A percentile compares a stretch with the other conserved stretches of the same genome.
Conservation (phyloP, 2,113 vertebrate genomes). For the Ceratotherium simum region DNA sequence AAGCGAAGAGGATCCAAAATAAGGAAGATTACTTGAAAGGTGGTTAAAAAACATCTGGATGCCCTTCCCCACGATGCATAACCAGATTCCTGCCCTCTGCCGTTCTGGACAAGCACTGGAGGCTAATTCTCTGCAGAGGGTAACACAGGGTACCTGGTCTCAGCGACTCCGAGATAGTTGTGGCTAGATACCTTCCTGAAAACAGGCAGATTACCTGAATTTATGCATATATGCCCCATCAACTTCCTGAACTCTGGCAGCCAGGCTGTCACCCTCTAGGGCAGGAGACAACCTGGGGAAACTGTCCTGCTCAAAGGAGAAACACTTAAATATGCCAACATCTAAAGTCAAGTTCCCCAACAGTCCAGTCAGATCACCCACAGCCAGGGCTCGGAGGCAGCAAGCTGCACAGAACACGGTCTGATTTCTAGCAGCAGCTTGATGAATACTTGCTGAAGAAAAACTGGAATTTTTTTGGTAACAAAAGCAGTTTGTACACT, state of each 20-base stretch:
- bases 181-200: background rate
- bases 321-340: background rate
- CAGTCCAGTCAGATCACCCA: too few relatives aligned
- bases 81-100: background rate
- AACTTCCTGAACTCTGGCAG: background rate
- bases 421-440: too few relatives aligned
- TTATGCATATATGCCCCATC: background rate
- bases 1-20: background rate
- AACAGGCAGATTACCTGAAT: background rate
- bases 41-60: too few relatives aligned
- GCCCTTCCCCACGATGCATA: too few relatives aligned
- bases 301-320: too few relatives aligned
- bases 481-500: background rate
- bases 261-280: background rate
- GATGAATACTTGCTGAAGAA: background rate
- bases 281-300: background rate
- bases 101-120: background rate
- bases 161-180: accelerated
- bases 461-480: background rate
- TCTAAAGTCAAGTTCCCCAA: background rate
- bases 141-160: background rate
- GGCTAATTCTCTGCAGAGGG: background rate
- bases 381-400: background rate
- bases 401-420: background rate
- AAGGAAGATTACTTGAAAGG: background rate